Percentiles rank a stretch among this genome's conserved stretches.
Conservation (phyloP, 92 coral and sea anemone genomes). For the Anthopleura xanthogrammica region DNA sequence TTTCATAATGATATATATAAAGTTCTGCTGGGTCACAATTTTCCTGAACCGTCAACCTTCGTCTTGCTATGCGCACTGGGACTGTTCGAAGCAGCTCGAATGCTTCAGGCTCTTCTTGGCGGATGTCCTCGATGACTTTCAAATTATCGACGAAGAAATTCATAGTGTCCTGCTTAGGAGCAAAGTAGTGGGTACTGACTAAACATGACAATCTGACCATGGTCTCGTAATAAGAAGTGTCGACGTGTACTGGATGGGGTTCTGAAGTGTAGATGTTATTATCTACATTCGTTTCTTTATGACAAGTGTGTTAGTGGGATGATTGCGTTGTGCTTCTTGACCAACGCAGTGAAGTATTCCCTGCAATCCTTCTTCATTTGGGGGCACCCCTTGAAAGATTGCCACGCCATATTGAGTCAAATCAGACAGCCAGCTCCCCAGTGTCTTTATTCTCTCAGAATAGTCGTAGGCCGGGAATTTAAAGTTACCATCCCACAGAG, state of each 20-base stretch:
- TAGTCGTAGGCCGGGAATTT: slow-evolving; percentile 10
- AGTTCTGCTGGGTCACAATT: no score
- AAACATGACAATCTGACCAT: slow-evolving; percentile 25
- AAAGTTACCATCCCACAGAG: no score
- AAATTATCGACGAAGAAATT: slow-evolving; percentile 27
- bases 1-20: no score
- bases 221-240: slow-evolving; percentile 16
- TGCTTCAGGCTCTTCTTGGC: slow-evolving; percentile 35
- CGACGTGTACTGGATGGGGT: not conserved
- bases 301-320: slow-evolving; percentile 20
- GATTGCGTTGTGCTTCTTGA: slow-evolving; percentile 17
- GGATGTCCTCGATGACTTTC: slow-evolving; percentile 35
- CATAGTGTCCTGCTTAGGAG: slow-evolving; percentile 21
- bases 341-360: slow-evolving; percentile 28
- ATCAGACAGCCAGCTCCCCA: slow-evolving; percentile 28
- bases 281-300: not conserved
- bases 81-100: not conserved
- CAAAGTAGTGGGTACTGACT: not conserved
- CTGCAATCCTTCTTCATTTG: slow-evolving; percentile 22
- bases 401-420: slow-evolving; percentile 31
- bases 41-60: slow-evolving; percentile 23
- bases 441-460: slow-evolving; percentile 9
- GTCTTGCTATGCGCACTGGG: slow-evolving; percentile 34
- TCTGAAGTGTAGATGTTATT: no score
- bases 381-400: slow-evolving; percentile 34